Conservation (phyloP, 2,113 vertebrate genomes). For the Globicephala melas region DNA sequence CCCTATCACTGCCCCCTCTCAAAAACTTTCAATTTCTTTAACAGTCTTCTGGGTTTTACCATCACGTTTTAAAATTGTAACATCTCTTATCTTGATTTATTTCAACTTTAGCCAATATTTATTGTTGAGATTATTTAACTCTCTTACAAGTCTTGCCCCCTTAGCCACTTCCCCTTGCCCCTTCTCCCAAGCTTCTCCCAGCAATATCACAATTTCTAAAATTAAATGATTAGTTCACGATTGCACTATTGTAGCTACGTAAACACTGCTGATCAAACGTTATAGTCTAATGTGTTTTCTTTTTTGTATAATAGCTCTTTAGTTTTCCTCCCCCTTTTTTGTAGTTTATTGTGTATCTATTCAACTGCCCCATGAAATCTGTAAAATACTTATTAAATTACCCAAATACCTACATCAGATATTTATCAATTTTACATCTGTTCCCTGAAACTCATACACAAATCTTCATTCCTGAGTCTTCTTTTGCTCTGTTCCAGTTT, state of each 20-base stretch:
- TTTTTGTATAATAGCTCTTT: neutral
- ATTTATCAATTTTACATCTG: neutral
- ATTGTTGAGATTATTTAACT: neutral
- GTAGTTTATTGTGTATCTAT: neutral
- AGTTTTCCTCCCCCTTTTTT: neutral
- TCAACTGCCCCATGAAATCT: neutral
- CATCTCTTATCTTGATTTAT: neutral
- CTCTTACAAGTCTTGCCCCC: neutral
- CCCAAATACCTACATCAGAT: neutral
- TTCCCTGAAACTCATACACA: neutral
- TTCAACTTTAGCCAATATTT: neutral
- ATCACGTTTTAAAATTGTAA: neutral
- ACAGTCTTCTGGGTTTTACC: neutral
- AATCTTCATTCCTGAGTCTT: neutral
- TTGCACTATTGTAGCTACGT: neutral
- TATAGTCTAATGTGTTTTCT: neutral
- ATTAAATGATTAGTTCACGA: neutral
- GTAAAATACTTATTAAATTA: neutral
- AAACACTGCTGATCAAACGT: neutral
- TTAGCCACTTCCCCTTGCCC: neutral
- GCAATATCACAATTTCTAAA: neutral
- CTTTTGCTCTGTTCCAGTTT: neutral
- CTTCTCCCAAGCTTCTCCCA: neutral
- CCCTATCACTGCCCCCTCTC: neutral
- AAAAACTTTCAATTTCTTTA: neutral